Conservation (phyloP, 2,797 vertebrate species). For the Danio jaintianensis region DNA sequence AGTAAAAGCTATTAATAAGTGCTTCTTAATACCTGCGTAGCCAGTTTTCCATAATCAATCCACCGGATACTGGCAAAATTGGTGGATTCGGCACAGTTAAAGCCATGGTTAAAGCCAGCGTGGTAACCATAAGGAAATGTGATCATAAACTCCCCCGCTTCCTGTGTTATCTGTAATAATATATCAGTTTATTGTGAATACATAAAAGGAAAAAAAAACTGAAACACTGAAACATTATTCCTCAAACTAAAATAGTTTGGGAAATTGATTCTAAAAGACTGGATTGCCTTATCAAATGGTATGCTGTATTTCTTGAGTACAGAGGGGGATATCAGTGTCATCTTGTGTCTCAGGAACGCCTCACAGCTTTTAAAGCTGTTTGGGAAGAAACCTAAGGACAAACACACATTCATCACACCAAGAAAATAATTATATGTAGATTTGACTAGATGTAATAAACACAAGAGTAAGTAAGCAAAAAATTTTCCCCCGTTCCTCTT, state of each 20-base stretch:
- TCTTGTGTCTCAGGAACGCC: conserved; percentile 98
- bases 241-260: conserved; percentile 2
- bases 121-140: conserved; percentile 98
- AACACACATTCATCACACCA: neutral
- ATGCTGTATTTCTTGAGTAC: conserved; percentile 96
- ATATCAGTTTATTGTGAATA: conserved; percentile 2
- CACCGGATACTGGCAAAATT: conserved; percentile 95
- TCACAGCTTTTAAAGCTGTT: conserved; percentile 93
- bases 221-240: neutral
- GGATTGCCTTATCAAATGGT: conserved; percentile 94
- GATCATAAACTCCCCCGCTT: conserved; percentile 96
- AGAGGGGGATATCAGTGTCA: conserved; percentile 96
- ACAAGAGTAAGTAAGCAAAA: neutral
- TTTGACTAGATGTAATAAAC: neutral
- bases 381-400: conserved; percentile 90
- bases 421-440: neutral
- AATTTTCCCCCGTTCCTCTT: neutral
- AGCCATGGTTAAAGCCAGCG: conserved; percentile 97
- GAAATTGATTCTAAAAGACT: neutral
- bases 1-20: neutral
- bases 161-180: conserved; percentile 88
- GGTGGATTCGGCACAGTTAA: conserved; percentile 97
- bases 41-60: conserved; percentile 97
- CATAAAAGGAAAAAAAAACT: neutral
- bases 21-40: conserved; percentile 85